These are phyloP conservation scores for Calonectris borealis DNA, from an alignment of 2,113 vertebrate species.

Conservation along the genomic window DNA sequence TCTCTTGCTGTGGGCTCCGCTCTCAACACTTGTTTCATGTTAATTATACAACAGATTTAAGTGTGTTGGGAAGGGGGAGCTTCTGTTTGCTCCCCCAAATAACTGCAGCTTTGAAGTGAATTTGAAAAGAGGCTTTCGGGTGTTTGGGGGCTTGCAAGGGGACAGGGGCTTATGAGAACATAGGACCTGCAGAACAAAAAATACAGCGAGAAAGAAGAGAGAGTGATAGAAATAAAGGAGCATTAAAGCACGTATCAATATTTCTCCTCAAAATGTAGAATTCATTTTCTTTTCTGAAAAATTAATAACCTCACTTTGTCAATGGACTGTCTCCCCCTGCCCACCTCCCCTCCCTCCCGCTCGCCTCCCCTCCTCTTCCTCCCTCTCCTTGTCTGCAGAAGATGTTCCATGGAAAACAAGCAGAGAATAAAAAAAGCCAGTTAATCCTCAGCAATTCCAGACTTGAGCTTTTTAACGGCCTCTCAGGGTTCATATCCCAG, in stretches of 20 bases:
- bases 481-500: background rate
- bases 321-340: background rate
- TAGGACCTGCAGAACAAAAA: background rate
- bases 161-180: background rate
- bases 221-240: background rate
- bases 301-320: slow-evolving; percentile 56
- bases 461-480: background rate
- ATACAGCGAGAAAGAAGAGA: background rate
- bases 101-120: background rate
- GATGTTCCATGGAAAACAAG: background rate
- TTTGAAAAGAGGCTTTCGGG: background rate
- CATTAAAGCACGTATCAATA: slow-evolving; percentile 58
- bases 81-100: background rate
- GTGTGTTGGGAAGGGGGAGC: background rate
- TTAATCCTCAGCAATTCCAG: background rate
- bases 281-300: slow-evolving; percentile 71
- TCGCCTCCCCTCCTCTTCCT: background rate
- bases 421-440: background rate
- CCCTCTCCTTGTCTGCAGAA: background rate
- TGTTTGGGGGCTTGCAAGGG: background rate
- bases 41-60: background rate
- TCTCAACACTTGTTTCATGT: background rate
- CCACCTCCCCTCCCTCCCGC: background rate
- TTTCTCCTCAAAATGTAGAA: slow-evolving; percentile 64
- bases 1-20: background rate